Conservation (phyloP, 2,113 vertebrate species). For the Garra rufa region DNA sequence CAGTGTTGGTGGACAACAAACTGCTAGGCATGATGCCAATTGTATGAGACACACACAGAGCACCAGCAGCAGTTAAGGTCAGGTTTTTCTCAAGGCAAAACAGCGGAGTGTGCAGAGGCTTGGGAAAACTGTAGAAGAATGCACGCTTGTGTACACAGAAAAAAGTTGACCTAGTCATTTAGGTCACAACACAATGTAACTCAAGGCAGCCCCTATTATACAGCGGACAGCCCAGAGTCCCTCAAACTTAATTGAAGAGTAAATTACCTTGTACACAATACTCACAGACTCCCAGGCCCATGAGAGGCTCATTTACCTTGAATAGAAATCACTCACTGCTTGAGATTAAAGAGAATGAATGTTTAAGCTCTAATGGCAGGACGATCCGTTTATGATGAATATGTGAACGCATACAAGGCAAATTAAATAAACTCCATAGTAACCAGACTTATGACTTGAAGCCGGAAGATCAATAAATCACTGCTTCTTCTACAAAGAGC, state of each 20-base stretch:
- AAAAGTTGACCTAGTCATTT: slow-evolving; percentile 61
- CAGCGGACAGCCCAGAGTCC: neutral
- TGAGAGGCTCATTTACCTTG: neutral
- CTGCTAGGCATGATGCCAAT: slow-evolving; percentile 67
- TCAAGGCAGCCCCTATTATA: neutral
- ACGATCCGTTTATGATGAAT: no score
- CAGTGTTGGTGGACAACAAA: slow-evolving; percentile 69
- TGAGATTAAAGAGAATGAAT: neutral
- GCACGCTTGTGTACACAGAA: slow-evolving; percentile 58
- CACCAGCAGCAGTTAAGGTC: slow-evolving; percentile 71
- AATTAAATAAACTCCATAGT: no score
- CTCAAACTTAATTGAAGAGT: neutral
- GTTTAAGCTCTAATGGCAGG: neutral
- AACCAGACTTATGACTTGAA: neutral
- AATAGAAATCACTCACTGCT: neutral
- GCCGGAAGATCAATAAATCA: neutral
- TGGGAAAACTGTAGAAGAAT: slow-evolving; percentile 73
- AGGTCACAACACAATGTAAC: slow-evolving; percentile 19
- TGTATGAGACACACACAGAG: slow-evolving; percentile 51
- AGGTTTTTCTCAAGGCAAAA: slow-evolving; percentile 78
- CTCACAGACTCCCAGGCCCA: neutral
- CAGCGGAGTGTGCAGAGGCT: slow-evolving; percentile 71
- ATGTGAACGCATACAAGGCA: no score
- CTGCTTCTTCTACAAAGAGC: neutral
- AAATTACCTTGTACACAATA: slow-evolving; percentile 5